Conservation (phyloP, 2,113 vertebrate species). For the Phainopepla nitens region DNA sequence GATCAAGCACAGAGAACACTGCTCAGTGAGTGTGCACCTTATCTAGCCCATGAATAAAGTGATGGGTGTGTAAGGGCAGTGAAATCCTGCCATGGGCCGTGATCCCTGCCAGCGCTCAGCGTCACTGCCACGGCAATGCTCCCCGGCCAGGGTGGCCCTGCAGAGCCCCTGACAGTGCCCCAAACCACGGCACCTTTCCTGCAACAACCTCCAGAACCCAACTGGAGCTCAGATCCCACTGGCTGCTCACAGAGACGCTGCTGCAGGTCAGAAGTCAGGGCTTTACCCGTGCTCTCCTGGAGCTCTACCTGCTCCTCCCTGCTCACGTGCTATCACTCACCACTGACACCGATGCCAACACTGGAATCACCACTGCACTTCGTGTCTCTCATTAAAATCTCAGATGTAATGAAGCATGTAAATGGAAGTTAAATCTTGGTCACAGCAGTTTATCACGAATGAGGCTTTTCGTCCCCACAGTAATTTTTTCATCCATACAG, state of each 20-base stretch:
- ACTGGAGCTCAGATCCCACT: not conserved
- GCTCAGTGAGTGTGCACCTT: not conserved
- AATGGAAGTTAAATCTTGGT: conserved; percentile 23
- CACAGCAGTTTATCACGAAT: not conserved
- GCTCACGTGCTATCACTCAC: not conserved
- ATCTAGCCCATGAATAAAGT: not conserved
- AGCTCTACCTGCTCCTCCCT: not conserved
- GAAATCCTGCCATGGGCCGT: not conserved
- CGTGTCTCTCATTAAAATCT: conserved; percentile 4
- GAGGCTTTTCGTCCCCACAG: not conserved
- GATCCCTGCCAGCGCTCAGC: not conserved
- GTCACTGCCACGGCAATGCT: not conserved
- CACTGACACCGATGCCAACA: not conserved
- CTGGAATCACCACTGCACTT: not conserved
- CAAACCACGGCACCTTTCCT: not conserved
- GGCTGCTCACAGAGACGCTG: not conserved
- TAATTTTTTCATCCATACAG: not conserved
- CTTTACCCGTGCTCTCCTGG: not conserved
- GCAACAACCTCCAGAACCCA: not conserved
- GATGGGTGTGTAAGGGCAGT: not conserved
- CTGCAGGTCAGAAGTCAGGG: not conserved
- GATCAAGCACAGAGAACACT: not conserved
- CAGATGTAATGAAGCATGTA: conserved; percentile 21
- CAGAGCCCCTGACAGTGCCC: not conserved
- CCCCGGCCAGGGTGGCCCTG: not conserved